Conservation (phyloP, 30 jellyfish, hydroid and myxozoan species). For the Chrysaora quinquecirrha region DNA sequence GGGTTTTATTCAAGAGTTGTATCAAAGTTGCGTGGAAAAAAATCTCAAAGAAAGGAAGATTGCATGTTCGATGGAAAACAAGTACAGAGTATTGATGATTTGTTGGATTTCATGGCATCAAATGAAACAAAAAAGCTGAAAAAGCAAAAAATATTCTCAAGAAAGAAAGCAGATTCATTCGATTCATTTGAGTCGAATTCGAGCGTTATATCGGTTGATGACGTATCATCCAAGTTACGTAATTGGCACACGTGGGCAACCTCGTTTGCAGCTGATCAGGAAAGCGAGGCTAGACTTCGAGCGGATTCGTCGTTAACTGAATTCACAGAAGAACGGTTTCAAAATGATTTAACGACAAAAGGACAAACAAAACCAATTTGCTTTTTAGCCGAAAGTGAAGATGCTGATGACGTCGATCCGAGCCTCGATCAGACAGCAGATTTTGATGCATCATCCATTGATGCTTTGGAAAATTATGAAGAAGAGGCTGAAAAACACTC, state of each 20-base stretch:
- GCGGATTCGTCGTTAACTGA: conserved; percentile 46
- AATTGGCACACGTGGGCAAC: conserved; percentile 66
- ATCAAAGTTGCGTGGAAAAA: conserved; percentile 51
- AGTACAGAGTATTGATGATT: conserved; percentile 42
- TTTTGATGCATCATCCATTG: conserved; percentile 30
- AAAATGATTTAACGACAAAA: background rate
- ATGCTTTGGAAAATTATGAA: background rate
- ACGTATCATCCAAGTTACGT: conserved; percentile 51
- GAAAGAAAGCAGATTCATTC: conserved; percentile 51
- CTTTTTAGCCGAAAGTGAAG: background rate
- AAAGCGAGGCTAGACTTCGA: conserved; percentile 46
- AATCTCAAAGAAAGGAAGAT: background rate
- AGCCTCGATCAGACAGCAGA: background rate
- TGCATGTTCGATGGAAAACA: conserved; percentile 9
- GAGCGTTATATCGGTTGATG: conserved; percentile 25
- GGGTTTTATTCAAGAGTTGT: conserved; percentile 40
- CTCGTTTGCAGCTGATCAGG: conserved; percentile 48
- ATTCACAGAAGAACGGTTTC: conserved; percentile 17
- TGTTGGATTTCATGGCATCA: conserved; percentile 36
- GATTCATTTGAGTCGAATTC: conserved; percentile 40
- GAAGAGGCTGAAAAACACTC: background rate
- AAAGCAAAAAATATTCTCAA: conserved; percentile 3
- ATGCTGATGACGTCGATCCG: background rate
- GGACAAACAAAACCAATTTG: background rate
- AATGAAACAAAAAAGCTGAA: background rate